phyloP scores from a whole-genome alignment of 2,888 invertebrate genomes.

The Prenolepis imparis region DNA sequence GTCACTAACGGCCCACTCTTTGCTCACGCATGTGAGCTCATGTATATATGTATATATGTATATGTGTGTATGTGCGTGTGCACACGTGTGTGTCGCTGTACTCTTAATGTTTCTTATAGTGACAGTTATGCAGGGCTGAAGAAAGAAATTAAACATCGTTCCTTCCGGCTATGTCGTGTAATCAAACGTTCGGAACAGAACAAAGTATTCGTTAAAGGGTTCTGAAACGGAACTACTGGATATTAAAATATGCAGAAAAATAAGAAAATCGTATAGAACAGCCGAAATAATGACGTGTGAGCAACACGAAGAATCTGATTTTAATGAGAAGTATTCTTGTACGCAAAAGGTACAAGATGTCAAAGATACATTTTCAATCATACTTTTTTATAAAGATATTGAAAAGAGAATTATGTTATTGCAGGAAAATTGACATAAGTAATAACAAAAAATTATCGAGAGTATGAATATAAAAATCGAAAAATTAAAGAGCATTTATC shows the following conservation, averaged over 20 bases:
- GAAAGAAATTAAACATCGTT: conserved; percentile 80
- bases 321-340: not conserved
- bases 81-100: conserved; percentile 33
- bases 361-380: not conserved
- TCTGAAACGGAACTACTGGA: conserved; percentile 40
- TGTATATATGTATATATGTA: not conserved
- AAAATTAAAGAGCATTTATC: conserved; percentile 30
- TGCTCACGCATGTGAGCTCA: not conserved
- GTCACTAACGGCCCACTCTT: conserved; percentile 49
- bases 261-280: conserved; percentile 15
- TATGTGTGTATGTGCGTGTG: not conserved
- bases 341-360: not conserved
- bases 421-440: not conserved
- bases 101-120: conserved; percentile 70
- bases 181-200: conserved; percentile 77
- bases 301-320: not conserved
- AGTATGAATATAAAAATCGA: not conserved
- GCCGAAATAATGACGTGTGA: conserved; percentile 64
- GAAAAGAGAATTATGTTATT: not conserved
- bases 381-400: not conserved
- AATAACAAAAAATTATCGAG: not conserved
- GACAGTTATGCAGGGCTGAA: conserved; percentile 75
- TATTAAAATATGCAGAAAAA: conserved; percentile 64
- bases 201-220: conserved; percentile 53
- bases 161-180: conserved; percentile 76